A percentile compares a stretch with the other conserved stretches of the same genome.
Evolutionary conservation across 2,888 invertebrate species (phyloP).

Genomic region (Homarus gammarus): DNA sequence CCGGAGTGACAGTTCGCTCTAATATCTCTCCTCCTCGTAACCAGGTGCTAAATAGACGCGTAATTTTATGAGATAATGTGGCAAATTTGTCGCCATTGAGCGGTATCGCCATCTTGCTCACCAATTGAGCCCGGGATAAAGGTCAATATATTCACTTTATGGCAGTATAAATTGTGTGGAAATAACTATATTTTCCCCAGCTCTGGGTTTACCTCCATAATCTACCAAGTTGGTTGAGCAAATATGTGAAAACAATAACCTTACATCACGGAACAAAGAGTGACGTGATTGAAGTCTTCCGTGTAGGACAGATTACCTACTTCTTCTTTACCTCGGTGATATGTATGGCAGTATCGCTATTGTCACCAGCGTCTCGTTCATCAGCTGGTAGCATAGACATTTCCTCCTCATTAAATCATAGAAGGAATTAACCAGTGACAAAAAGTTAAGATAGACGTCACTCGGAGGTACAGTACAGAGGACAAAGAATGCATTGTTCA

Average conservation of each 20-base stretch:
- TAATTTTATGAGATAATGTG: constrained; percentile 64
- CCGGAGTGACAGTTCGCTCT: background rate
- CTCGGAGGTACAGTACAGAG: no score
- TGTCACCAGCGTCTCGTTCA: background rate
- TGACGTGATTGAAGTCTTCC: background rate
- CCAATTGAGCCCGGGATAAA: constrained; percentile 17
- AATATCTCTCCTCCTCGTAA: constrained; percentile 11
- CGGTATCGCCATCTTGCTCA: constrained; percentile 11
- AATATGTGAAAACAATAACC: background rate
- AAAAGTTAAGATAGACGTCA: background rate
- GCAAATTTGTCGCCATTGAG: constrained; percentile 55
- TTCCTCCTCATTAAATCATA: background rate
- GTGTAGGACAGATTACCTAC: background rate
- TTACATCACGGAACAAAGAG: constrained; percentile 9
- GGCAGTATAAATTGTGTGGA: constrained; percentile 30
- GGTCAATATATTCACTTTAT: constrained; percentile 37
- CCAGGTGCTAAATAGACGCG: constrained; percentile 58
- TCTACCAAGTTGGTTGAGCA: background rate
- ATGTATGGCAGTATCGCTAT: no score
- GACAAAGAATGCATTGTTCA: no score
- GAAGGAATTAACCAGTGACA: background rate
- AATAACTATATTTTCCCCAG: background rate
- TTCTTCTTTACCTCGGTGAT: no score
- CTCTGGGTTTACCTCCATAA: background rate
- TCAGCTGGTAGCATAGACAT: background rate